Evolutionary conservation across 1,140 invertebrate genomes (phyloP), one percentile per base, ranked within the genome.

Genomic region (Dysdera silvatica): DNA sequence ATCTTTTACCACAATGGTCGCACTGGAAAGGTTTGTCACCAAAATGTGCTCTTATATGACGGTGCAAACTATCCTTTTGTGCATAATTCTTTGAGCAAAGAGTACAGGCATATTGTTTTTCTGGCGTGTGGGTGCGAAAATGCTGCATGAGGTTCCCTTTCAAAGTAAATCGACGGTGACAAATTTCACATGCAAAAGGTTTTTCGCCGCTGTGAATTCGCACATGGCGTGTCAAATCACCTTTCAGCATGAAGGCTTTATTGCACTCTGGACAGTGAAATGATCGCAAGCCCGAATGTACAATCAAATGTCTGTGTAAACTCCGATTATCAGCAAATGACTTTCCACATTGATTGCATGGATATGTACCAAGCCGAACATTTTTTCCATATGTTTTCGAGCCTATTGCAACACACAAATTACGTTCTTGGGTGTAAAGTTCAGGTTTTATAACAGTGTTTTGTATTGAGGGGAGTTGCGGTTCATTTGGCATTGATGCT

Each of bases 11-110:
- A 66, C 81, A 82, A 62, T 79, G 76, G 20, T 74, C 70, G 66
- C 81, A 82, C 24, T 77, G 71, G 70, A 81, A 82, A n/a, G 81
- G 81, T 58, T 69, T 70, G 31, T 68, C 68, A 28, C 69, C 69
- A 61, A 62, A 61, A 47, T 66, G 65, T 26, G 65, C 60, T 29
- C 61, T 14, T 29, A 64, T 64, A 23, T 64, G 61, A 8, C 61
- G n/a, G 37, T 64, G 61, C n/a, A 64, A 24, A 12, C 54, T 58
- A 35, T 64, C 61, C 7, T 58, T 64, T 18, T 64, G 61, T 16
- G 61, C 61, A 58, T 64, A 64, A 18, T 64, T 64, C 23, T 64
- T 64, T 33, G 52, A 47, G 48, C 61, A 64, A 37, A 64, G 57
- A 14, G 61, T 64, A 29, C 61, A 64, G 14, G 61, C 55, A 58